phyloP scores from a whole-genome alignment of 2,113 vertebrate species.

The Dendrocopos noguchii region DNA sequence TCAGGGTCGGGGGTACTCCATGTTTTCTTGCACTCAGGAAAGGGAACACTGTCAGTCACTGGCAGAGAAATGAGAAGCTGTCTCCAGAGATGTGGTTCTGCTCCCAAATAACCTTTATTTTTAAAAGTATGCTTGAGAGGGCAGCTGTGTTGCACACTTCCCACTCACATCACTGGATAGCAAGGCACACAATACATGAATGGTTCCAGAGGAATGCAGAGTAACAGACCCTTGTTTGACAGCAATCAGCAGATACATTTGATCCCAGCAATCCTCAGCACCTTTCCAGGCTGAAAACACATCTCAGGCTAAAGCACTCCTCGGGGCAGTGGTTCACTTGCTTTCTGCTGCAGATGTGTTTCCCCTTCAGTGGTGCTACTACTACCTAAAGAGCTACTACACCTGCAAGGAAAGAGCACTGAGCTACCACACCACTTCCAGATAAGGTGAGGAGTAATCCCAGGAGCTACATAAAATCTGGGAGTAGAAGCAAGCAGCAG shows the following conservation, averaged over 20 bases:
- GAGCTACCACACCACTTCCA: background rate
- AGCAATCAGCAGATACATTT: background rate
- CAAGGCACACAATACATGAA: background rate
- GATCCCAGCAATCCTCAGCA: background rate
- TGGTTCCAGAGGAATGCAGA: slow-evolving; percentile 8
- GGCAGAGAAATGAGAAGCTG: slow-evolving; percentile 41
- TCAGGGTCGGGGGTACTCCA: background rate
- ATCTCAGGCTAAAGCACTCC: background rate
- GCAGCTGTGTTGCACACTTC: background rate
- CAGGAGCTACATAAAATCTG: background rate
- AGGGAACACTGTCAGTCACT: background rate
- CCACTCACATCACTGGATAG: background rate
- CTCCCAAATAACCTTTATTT: slow-evolving; percentile 58
- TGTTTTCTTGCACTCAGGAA: background rate
- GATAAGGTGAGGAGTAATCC: background rate
- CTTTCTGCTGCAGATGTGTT: background rate
- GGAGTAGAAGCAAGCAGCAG: background rate
- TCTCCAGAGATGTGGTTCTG: slow-evolving; percentile 32
- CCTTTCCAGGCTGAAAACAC: slow-evolving; percentile 11
- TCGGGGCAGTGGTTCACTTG: background rate
- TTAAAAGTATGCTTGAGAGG: background rate
- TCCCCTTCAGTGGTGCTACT: background rate
- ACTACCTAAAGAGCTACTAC: background rate
- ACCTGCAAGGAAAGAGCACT: background rate
- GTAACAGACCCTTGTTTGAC: background rate